Percentiles rank a stretch among this genome's conserved stretches.
These are phyloP conservation scores for Agrochola litura DNA, from an alignment of 2,888 invertebrate species.

Conservation along the genomic window DNA sequence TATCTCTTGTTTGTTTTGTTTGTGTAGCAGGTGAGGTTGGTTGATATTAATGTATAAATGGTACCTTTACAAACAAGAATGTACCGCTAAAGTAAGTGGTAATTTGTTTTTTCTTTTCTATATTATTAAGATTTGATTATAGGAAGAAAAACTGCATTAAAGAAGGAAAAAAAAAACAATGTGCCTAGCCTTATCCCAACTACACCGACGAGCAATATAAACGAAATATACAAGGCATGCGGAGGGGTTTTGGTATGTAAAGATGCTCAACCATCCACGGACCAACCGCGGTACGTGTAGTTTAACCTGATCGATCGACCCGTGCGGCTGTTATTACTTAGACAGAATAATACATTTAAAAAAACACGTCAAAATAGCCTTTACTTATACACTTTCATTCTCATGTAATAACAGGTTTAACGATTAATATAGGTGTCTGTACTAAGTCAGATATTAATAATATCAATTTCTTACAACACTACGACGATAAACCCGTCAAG, in stretches of 20 bases:
- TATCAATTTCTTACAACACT: constrained; percentile 35
- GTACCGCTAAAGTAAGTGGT: not conserved
- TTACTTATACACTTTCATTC: not conserved
- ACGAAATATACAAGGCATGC: too few relatives aligned
- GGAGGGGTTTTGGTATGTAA: too few relatives aligned
- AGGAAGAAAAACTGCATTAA: not conserved
- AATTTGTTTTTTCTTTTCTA: not conserved
- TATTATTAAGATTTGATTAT: not conserved
- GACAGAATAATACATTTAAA: not conserved
- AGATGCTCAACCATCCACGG: too few relatives aligned
- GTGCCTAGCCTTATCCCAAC: too few relatives aligned
- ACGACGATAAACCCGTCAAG: constrained; percentile 39
- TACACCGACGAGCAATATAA: too few relatives aligned
- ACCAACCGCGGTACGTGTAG: too few relatives aligned
- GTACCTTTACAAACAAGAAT: not conserved
- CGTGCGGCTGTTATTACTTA: too few relatives aligned
- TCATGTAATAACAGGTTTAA: not conserved
- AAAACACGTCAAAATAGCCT: not conserved
- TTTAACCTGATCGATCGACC: too few relatives aligned
- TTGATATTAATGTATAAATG: not conserved
- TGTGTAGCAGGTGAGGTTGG: constrained; percentile 1
- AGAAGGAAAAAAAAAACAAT: too few relatives aligned
- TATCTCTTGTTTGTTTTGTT: constrained; percentile 14
- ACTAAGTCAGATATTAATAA: constrained; percentile 18
- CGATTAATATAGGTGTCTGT: not conserved